Evolutionary conservation across 2,113 vertebrate genomes (phyloP), one percentile per base, ranked within the genome.

Genomic region (Daubentonia madagascariensis): DNA sequence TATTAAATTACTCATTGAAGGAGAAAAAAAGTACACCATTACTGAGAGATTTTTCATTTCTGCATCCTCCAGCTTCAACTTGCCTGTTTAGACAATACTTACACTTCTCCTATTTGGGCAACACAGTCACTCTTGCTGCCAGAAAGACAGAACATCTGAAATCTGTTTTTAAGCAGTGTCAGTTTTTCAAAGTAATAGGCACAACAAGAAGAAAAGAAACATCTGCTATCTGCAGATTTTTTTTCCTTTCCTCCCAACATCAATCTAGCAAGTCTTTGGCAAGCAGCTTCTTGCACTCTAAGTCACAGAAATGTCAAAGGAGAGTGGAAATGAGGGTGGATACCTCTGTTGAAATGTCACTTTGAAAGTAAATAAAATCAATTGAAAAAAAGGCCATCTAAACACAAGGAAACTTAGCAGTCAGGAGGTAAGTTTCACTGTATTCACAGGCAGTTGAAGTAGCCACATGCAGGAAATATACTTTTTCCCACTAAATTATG

Each of bases 231-330:
- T 97, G 43, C 73, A 98, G 54, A 96, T 97, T 96, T 96, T 90
- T 98, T 89, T 40, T 40, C 25, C 72, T 85, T 89, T 89, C 40
- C 63, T 67, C 85, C 54, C 78, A 95, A 96, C 98, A 98, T 98
- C 89, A 91, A 98, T 99, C 93, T 98, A 98, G 94, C 95, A 98
- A 98, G 92, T 97, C 95, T 98, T 98, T 98, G 98, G 98, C 98
- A 98, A 98, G 98, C 72, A 97, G 80, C 52, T 79, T 75, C 98
- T 98, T 98, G 96, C 96, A 97, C 93, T 98, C 67, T 75, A 93
- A 98, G 96, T 96, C 98, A 98, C 85, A 98, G 96, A 99, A 98
- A 98, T 98, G 98, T 98, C 98, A 99, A 96, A 98, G 94, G 95
- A 97, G 97, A 98, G 95, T 96, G 95, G 94, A 98, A 98, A 98